A percentile compares a stretch with the other conserved stretches of the same genome.
These are phyloP conservation scores for Hoplodrina blanda DNA, from an alignment of 2,888 invertebrate genomes.

Conservation along the genomic window DNA sequence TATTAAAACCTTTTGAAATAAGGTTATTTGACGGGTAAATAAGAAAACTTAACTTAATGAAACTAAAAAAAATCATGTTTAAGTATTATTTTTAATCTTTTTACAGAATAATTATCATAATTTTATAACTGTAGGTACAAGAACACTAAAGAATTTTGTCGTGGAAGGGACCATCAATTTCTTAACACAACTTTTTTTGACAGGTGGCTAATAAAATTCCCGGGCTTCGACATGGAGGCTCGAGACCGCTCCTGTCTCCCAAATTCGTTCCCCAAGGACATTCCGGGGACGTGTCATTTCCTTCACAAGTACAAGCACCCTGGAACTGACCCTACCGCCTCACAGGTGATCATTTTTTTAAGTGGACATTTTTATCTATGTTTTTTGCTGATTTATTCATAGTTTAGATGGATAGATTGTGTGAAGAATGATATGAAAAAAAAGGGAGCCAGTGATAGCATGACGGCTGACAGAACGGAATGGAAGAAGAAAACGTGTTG, in stretches of 20 bases:
- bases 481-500: no score
- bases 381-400: background rate
- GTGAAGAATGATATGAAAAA: no score
- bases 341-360: slow-evolving; percentile 85
- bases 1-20: no score
- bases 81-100: no score
- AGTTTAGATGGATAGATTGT: no score
- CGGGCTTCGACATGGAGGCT: slow-evolving; percentile 94
- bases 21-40: no score
- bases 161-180: slow-evolving; percentile 30
- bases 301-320: slow-evolving; percentile 95
- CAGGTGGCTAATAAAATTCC: slow-evolving; percentile 94
- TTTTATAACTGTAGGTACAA: slow-evolving; percentile 6
- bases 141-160: slow-evolving; percentile 49
- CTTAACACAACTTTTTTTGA: slow-evolving; percentile 50
- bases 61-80: no score
- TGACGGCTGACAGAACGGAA: no score
- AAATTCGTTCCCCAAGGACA: slow-evolving; percentile 95
- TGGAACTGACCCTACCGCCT: slow-evolving; percentile 90
- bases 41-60: no score
- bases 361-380: background rate
- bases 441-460: no score
- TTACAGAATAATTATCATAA: no score
- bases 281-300: slow-evolving; percentile 96
- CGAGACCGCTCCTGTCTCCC: slow-evolving; percentile 95